Evolutionary conservation across 2,797 vertebrate species (phyloP).

Genomic region (Simalia tracyae): DNA sequence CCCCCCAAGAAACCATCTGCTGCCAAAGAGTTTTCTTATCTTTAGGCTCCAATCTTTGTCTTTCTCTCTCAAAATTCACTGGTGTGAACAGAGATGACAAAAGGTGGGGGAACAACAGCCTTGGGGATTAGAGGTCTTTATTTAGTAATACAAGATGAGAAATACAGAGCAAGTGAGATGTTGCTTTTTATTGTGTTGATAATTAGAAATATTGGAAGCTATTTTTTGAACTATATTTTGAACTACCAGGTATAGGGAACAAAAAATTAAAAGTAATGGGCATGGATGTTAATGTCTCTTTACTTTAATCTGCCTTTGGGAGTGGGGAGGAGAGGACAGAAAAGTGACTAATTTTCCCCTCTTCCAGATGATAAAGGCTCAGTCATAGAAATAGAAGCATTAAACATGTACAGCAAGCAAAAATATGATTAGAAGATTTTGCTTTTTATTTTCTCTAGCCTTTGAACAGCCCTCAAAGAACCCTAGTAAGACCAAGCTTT

Average conservation of each 20-base stretch:
- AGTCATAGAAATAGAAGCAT: not conserved
- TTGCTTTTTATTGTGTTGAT: slow-evolving; percentile 21
- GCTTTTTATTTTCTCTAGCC: not conserved
- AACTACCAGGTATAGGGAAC: not conserved
- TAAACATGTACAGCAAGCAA: not conserved
- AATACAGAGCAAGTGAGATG: slow-evolving; percentile 13
- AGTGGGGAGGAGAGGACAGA: not conserved
- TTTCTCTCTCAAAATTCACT: slow-evolving; percentile 25
- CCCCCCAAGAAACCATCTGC: slow-evolving; percentile 37
- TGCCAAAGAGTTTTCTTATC: slow-evolving; percentile 61
- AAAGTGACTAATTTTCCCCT: not conserved
- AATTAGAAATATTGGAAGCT: slow-evolving; percentile 13
- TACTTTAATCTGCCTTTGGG: not conserved
- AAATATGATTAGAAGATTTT: not conserved
- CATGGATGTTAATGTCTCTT: not conserved
- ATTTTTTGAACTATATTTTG: slow-evolving; percentile 7
- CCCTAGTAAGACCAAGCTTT: not conserved
- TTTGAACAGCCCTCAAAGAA: not conserved
- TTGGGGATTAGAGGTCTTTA: slow-evolving; percentile 2
- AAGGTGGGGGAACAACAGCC: slow-evolving; percentile 23
- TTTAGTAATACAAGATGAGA: slow-evolving; percentile 18
- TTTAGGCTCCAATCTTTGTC: slow-evolving; percentile 48
- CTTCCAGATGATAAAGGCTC: not conserved
- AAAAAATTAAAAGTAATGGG: not conserved
- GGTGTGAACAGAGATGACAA: slow-evolving; percentile 8